A percentile compares a stretch with the other conserved stretches of the same genome.
Evolutionary conservation across 2,113 vertebrate species (phyloP).

Genomic region (Cygnus atratus): DNA sequence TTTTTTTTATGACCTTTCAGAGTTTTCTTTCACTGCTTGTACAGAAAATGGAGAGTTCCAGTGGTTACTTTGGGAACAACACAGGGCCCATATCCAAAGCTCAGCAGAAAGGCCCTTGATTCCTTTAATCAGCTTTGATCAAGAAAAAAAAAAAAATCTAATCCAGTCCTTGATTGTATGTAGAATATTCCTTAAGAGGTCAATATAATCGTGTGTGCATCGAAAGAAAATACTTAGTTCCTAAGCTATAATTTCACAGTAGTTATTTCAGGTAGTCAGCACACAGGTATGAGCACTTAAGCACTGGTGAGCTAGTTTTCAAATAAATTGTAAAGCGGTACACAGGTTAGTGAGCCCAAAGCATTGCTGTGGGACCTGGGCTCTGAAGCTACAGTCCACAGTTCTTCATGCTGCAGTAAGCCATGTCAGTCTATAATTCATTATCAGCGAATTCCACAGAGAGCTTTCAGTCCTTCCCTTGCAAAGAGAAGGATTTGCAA

Average conservation of each 20-base stretch:
- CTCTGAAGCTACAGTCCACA: neutral
- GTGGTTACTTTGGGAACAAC: neutral
- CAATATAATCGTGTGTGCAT: neutral
- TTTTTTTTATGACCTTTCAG: constrained; percentile 7
- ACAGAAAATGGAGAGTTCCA: neutral
- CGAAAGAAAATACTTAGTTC: neutral
- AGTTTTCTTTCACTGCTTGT: neutral
- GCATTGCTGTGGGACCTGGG: neutral
- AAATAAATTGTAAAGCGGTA: neutral
- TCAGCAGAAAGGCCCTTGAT: constrained; percentile 22
- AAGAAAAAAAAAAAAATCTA: neutral
- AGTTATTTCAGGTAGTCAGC: neutral
- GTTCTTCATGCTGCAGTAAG: neutral
- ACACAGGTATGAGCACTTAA: neutral
- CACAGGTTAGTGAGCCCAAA: neutral
- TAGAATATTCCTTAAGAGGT: neutral
- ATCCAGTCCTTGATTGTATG: constrained; percentile 6
- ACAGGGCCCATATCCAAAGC: neutral
- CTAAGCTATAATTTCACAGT: constrained; percentile 19
- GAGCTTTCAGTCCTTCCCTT: neutral
- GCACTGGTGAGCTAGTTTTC: neutral
- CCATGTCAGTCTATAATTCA: neutral
- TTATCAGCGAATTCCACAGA: neutral
- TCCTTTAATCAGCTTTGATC: constrained; percentile 29
- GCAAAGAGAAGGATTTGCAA: neutral